phyloP scores from a whole-genome alignment of 2,888 invertebrate genomes.

The Drosophila mercatorum region DNA sequence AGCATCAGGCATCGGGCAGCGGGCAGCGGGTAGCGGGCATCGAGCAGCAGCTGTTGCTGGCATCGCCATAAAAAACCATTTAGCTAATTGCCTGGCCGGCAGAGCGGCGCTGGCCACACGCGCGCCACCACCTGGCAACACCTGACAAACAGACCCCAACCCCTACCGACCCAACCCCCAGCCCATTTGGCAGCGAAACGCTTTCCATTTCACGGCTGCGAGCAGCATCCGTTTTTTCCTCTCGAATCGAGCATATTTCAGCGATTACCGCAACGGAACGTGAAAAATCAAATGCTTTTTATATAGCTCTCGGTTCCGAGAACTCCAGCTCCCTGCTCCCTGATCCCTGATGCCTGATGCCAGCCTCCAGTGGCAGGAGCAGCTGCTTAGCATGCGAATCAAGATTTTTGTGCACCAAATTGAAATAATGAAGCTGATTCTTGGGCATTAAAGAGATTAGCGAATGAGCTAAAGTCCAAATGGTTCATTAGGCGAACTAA shows the following conservation, averaged over 20 bases:
- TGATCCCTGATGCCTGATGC: not conserved
- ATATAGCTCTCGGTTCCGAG: not conserved
- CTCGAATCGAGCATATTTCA: constrained; percentile 36
- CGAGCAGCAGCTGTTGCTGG: constrained; percentile 37
- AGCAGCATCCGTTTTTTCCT: constrained; percentile 19
- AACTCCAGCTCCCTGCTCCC: not conserved
- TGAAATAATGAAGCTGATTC: constrained; percentile 20
- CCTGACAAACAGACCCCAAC: constrained; percentile 30
- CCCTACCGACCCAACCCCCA: fast-evolving
- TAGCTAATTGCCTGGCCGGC: constrained; percentile 67
- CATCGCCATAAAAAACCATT: constrained; percentile 67
- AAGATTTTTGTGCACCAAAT: not conserved
- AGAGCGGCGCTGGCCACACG: constrained; percentile 3
- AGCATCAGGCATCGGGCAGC: constrained; percentile 7
- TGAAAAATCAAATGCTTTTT: constrained; percentile 28
- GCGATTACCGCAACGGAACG: constrained; percentile 44
- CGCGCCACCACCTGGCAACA: constrained; percentile 40
- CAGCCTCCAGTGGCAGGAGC: not conserved
- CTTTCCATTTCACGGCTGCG: constrained; percentile 57
- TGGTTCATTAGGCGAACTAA: constrained; percentile 1
- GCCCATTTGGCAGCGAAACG: constrained; percentile 8
- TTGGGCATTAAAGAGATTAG: constrained; percentile 7
- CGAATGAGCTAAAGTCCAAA: not conserved
- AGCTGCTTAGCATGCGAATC: constrained; percentile 1
- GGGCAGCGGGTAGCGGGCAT: constrained; percentile 12